phyloP scores from a whole-genome alignment of 1,140 invertebrate species.

The Neomicropteryx cornuta region DNA sequence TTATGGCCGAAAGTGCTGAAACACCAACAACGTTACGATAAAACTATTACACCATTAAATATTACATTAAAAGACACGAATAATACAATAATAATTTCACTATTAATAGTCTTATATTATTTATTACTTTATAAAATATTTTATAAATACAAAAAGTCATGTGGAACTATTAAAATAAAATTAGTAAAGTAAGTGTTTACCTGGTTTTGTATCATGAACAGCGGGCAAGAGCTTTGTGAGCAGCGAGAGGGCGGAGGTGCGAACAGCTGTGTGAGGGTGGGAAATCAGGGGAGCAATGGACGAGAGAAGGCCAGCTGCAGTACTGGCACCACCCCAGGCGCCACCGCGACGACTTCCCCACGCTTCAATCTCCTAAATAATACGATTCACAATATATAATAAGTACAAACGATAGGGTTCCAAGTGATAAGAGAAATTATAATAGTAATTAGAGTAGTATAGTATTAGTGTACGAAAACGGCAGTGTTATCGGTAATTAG shows the following conservation, averaged over 20 bases:
- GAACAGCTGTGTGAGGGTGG: conserved; percentile 14
- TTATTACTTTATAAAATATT: not conserved
- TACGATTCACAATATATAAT: no score
- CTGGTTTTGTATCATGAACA: conserved; percentile 16
- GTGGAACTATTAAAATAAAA: not conserved
- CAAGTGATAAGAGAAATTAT: no score
- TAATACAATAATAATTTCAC: not conserved
- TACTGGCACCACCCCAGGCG: conserved; percentile 23
- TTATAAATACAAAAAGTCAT: not conserved
- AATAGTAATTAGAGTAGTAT: no score
- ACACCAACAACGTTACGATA: not conserved
- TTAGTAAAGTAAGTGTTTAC: conserved; percentile 11
- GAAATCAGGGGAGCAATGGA: conserved; percentile 19
- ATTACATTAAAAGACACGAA: no score
- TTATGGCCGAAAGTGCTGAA: conserved; percentile 52
- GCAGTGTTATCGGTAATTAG: no score
- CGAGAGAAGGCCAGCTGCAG: conserved; percentile 18
- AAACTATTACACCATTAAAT: not conserved
- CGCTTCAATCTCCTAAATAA: conserved; percentile 29
- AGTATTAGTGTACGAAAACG: no score
- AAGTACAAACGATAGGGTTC: no score
- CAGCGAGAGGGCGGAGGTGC: conserved; percentile 20
- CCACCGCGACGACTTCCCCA: conserved; percentile 28
- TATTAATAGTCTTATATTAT: not conserved
- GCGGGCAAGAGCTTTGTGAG: conserved; percentile 27